phyloP scores from a whole-genome alignment of 2,888 invertebrate species.

The Pimpla rufipes region DNA sequence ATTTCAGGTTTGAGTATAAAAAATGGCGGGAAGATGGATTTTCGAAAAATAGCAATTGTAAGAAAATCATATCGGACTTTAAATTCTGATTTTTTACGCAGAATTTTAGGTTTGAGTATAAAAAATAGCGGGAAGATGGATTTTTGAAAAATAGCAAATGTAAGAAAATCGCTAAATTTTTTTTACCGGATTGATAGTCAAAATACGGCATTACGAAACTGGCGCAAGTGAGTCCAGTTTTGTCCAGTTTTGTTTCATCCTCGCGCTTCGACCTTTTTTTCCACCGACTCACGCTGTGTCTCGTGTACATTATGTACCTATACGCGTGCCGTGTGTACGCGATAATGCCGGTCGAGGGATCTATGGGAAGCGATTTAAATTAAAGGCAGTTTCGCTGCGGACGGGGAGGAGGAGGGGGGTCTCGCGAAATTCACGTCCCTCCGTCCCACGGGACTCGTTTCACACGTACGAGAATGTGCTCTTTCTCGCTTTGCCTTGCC shows the following conservation, averaged over 20 bases:
- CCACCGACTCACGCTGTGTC: constrained; percentile 30
- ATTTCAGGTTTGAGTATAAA: too few relatives aligned
- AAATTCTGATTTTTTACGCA: neutral
- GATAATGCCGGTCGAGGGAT: constrained; percentile 74
- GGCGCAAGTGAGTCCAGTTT: neutral
- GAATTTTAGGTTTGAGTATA: too few relatives aligned
- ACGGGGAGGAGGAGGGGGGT: constrained; percentile 47
- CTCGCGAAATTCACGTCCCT: constrained; percentile 66
- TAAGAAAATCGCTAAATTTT: neutral
- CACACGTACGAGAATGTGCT: constrained; percentile 67
- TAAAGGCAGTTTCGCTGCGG: constrained; percentile 74
- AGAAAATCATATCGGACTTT: neutral
- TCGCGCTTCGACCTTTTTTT: constrained; percentile 27
- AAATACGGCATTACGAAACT: neutral
- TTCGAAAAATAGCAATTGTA: neutral
- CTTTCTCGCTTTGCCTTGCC: constrained; percentile 29
- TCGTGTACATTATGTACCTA: constrained; percentile 50
- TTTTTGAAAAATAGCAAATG: too few relatives aligned
- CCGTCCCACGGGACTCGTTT: constrained; percentile 64
- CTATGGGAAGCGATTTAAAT: constrained; percentile 78
- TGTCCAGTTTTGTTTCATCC: constrained; percentile 7
- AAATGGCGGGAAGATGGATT: too few relatives aligned
- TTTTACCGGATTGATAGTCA: neutral
- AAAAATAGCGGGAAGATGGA: too few relatives aligned
- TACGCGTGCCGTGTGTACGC: constrained; percentile 45